phyloP scores from a whole-genome alignment of 2,888 invertebrate genomes.

The Drosophila trichaetosa region DNA sequence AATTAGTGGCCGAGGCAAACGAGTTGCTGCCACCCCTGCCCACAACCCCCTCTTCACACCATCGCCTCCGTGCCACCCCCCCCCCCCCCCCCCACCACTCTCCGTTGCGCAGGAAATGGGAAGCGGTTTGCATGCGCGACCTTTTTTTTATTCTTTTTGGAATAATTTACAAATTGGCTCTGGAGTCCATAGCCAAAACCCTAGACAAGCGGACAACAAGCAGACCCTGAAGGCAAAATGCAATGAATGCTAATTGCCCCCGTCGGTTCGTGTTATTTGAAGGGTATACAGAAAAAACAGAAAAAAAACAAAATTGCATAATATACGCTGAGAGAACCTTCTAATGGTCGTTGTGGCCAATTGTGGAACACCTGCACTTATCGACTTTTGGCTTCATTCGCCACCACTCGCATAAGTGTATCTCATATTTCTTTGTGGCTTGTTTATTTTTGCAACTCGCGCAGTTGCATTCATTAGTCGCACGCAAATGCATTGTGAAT shows the following conservation, averaged over 20 bases:
- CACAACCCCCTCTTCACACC: not conserved
- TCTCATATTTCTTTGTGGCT: conserved; percentile 35
- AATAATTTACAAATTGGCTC: conserved; percentile 74
- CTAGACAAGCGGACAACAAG: conserved; percentile 7
- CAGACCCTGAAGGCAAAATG: conserved; percentile 25
- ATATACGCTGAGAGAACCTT: conserved; percentile 24
- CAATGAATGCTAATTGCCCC: conserved; percentile 63
- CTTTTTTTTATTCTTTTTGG: conserved; percentile 43
- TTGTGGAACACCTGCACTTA: conserved; percentile 64
- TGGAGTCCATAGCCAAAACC: conserved; percentile 31
- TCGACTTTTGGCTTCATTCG: conserved; percentile 36
- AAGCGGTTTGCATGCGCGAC: conserved; percentile 76
- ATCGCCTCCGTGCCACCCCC: not conserved
- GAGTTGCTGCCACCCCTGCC: conserved; percentile 11
- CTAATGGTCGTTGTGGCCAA: conserved; percentile 8
- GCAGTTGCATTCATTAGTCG: conserved; percentile 64
- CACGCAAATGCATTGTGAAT: conserved; percentile 69
- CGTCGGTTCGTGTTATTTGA: conserved; percentile 13
- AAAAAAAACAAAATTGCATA: conserved; percentile 47
- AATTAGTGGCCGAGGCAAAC: conserved; percentile 64
- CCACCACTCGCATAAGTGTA: conserved; percentile 39
- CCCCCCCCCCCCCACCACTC: too few species aligned
- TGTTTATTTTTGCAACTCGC: conserved; percentile 15
- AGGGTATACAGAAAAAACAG: conserved; percentile 21
- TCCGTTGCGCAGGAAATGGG: conserved; percentile 43